Evolutionary conservation across 2,113 vertebrate species (phyloP).

Genomic region (Stercorarius parasiticus): DNA sequence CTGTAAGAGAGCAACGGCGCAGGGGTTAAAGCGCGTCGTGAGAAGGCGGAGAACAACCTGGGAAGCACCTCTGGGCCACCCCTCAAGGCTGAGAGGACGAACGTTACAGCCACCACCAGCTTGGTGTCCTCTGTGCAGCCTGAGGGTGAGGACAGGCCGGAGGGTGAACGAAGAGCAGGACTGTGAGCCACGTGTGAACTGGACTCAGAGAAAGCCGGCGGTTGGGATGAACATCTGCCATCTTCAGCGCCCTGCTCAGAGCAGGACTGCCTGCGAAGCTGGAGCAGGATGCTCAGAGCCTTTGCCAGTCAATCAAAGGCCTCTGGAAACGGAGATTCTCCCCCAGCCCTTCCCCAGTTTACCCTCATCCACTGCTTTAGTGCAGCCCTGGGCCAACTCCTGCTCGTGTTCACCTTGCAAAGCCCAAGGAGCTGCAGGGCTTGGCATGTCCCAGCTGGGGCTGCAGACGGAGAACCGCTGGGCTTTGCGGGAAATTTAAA

Average conservation of each 20-base stretch:
- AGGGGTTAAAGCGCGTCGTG: neutral
- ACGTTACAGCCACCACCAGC: rapidly evolving
- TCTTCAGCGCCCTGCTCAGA: neutral
- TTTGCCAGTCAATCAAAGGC: neutral
- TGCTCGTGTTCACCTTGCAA: neutral
- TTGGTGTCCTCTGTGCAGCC: neutral
- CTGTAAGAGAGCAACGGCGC: constrained; percentile 53
- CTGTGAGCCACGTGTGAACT: rapidly evolving
- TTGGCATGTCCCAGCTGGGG: neutral
- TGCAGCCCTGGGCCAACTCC: neutral
- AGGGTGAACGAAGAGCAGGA: rapidly evolving
- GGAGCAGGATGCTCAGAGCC: neutral
- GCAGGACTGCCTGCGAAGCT: neutral
- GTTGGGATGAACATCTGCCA: neutral
- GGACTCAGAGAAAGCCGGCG: neutral
- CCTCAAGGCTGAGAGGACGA: neutral
- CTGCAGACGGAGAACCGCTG: neutral
- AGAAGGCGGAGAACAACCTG: neutral
- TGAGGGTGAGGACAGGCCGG: neutral
- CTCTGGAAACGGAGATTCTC: neutral
- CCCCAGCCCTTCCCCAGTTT: neutral
- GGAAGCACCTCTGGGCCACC: neutral
- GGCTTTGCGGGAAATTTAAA: neutral
- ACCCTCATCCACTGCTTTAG: neutral
- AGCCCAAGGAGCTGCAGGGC: neutral